A percentile compares a stretch with the other conserved stretches of the same genome.
phyloP scores from a whole-genome alignment of 2,888 invertebrate genomes.

The Tubulanus polymorphus region DNA sequence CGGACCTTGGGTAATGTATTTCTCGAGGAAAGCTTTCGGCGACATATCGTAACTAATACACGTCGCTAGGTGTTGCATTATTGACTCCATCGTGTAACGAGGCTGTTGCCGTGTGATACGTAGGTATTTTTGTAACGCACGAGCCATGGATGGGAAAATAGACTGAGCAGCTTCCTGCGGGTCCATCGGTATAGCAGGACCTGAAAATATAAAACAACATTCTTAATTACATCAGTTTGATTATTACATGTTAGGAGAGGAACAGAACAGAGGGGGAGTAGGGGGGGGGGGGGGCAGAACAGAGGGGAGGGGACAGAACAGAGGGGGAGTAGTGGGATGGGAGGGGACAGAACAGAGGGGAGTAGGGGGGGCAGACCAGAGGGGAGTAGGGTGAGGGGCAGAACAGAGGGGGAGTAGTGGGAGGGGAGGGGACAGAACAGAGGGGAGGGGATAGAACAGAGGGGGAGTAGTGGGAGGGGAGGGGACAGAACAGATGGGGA shows the following conservation, averaged over 20 bases:
- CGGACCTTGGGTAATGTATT: conserved; percentile 81
- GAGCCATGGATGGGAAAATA: conserved; percentile 93
- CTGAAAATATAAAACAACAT: conserved; percentile 23
- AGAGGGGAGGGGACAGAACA: not conserved
- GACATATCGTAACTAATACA: conserved; percentile 92
- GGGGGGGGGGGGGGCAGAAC: not conserved
- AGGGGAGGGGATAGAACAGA: too few species aligned
- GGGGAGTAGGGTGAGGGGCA: not conserved
- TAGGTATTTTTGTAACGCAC: conserved; percentile 92
- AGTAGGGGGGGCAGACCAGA: not conserved
- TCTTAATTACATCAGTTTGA: not conserved
- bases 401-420: too few species aligned
- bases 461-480: not conserved
- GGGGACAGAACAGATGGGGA: too few species aligned
- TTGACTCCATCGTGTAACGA: conserved; percentile 88
- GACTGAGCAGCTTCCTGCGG: conserved; percentile 96
- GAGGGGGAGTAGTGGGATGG: too few species aligned
- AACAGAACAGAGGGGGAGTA: too few species aligned
- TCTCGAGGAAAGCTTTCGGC: conserved; percentile 91
- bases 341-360: too few species aligned
- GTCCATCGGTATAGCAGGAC: conserved; percentile 80
- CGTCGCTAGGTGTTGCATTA: conserved; percentile 81
- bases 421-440: too few species aligned
- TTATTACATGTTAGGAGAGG: not conserved
- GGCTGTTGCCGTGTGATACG: conserved; percentile 95